Evolutionary conservation across 2,113 vertebrate genomes (phyloP).

Genomic region (Aptenodytes patagonicus): DNA sequence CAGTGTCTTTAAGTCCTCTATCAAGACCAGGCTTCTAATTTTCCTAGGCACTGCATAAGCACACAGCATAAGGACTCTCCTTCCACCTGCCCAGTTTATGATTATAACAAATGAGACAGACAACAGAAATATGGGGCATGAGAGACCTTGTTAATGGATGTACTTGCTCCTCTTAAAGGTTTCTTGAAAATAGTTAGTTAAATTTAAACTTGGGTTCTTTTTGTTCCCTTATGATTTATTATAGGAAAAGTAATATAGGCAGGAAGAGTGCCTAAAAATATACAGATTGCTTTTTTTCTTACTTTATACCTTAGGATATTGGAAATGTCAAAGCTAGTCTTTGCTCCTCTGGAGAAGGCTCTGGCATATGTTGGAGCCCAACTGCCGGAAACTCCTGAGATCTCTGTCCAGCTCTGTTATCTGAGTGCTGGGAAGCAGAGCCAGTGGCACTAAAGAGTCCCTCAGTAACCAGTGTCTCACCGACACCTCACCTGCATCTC

Average conservation of each 20-base stretch:
- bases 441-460: background rate
- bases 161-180: background rate
- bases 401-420: background rate
- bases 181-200: background rate
- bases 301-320: background rate
- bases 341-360: background rate
- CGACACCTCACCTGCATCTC: background rate
- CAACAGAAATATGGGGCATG: background rate
- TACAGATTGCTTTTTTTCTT: background rate
- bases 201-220: background rate
- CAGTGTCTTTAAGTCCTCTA: background rate
- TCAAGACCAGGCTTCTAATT: background rate
- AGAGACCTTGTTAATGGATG: background rate
- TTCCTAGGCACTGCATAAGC: background rate
- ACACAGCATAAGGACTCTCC: background rate
- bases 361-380: background rate
- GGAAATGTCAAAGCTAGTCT: conserved; percentile 12
- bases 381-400: background rate
- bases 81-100: background rate
- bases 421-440: background rate
- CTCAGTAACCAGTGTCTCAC: background rate
- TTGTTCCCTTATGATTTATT: background rate
- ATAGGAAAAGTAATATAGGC: background rate
- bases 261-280: conserved; percentile 11
- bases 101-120: background rate